Conservation (phyloP, 2,113 vertebrate species). For the Eublepharis macularius region DNA sequence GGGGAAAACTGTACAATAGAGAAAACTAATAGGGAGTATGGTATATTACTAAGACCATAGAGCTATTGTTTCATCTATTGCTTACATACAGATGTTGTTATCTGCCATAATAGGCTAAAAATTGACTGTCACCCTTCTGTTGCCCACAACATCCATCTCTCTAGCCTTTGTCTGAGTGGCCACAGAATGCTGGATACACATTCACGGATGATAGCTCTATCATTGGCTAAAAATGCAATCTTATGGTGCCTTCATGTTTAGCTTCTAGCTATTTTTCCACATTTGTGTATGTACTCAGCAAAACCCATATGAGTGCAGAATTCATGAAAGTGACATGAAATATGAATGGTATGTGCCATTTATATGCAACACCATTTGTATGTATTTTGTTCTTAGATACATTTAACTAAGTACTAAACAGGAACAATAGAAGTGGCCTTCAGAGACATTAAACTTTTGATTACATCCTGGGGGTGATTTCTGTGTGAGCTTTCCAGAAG, state of each 20-base stretch:
- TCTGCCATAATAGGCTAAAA: neutral
- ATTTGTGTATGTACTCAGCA: neutral
- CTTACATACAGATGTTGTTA: constrained; percentile 11
- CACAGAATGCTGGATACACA: neutral
- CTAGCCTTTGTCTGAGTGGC: neutral
- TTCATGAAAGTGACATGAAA: neutral
- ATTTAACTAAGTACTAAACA: neutral
- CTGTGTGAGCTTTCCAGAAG: neutral
- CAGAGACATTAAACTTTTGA: neutral
- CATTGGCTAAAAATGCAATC: neutral
- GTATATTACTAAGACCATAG: constrained; percentile 18
- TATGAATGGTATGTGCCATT: neutral
- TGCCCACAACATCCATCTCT: neutral
- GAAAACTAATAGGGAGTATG: constrained; percentile 24
- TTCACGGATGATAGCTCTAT: neutral
- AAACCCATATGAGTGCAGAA: too few species aligned
- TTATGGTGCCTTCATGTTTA: neutral
- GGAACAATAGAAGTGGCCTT: neutral
- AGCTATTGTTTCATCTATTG: constrained; percentile 7
- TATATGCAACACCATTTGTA: neutral
- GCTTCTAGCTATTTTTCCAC: neutral
- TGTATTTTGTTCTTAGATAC: neutral
- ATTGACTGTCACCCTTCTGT: neutral
- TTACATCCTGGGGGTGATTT: neutral
- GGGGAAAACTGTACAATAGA: neutral